Evolutionary conservation across 1,140 invertebrate genomes (phyloP), one percentile per base, ranked within the genome.

Genomic region (Aphaenogaster ashmeadi): DNA sequence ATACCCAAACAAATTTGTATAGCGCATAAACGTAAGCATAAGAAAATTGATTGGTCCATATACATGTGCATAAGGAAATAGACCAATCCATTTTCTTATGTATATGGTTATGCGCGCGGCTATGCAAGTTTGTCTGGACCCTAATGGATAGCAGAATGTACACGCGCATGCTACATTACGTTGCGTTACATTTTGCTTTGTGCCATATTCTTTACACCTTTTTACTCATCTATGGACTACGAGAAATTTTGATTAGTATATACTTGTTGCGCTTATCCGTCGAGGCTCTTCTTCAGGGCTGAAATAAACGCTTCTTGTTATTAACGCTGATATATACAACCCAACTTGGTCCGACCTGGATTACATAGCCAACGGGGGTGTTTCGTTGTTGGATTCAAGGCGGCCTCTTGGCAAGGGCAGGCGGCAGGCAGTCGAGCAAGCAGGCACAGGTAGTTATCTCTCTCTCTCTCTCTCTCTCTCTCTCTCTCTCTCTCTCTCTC

Each of bases 361-460:
- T 78, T 78, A 33, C 72, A 38, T 21, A 11, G 56, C 54, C 38
- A 38, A 60, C 21, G 56, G 21, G 75, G 58, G 21, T 64, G 27
- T 64, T 79, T 44, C 75, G 58, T 47, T 44, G 75, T n/a, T 79
- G 21, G 21, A 44, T 78, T 4, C 56, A 78, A 78, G 75, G 27
- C 18, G 27, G 58, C 75, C 41, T 47, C 15, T 36, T 41, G 38
- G 27, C 75, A 79, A 47, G 58, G 2, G 41, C 56, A 44, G 8
- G 41, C 56, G 41, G 58, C 27, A 56, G 21, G 54, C 54, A 77
- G 74, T 66, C 62, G 41, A 27, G 44, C 47, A 38, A 44, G 50
- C 33, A 74, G 47, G 5, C 54, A 58, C 15, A 77, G 52, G 38
- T 58, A 74, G 54, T 21, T 58, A 3, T 56, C 36, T 41, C 72